phyloP scores from a whole-genome alignment of 2,797 vertebrate genomes.

The Periophthalmus magnuspinnatus region DNA sequence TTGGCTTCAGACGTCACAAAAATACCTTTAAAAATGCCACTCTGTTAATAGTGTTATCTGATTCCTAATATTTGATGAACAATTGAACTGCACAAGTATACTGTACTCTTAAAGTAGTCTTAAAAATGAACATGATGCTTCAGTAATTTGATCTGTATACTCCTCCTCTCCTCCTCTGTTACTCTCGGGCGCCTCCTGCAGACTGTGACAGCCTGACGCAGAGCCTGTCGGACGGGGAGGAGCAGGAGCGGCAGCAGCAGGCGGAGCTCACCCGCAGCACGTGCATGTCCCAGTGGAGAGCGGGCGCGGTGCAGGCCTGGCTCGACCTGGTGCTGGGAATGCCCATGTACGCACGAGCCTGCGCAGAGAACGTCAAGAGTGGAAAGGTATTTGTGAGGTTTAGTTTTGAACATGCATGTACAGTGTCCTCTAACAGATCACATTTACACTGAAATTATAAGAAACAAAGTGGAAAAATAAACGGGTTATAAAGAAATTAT shows the following conservation, averaged over 20 bases:
- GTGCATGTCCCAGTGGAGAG: constrained; percentile 87
- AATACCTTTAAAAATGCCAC: too few species aligned
- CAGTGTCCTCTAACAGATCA: neutral
- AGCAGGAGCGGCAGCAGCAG: constrained; percentile 85
- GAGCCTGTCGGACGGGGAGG: constrained; percentile 85
- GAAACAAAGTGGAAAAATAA: too few species aligned
- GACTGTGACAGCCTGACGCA: constrained; percentile 83
- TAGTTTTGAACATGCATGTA: neutral
- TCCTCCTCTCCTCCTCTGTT: constrained; percentile 55
- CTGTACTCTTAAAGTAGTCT: too few species aligned
- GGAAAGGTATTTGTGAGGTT: constrained; percentile 77
- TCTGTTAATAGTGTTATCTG: neutral
- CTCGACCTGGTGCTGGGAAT: constrained; percentile 91
- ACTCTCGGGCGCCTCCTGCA: constrained; percentile 48
- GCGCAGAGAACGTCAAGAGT: constrained; percentile 86
- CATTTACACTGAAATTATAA: too few species aligned
- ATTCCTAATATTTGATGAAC: neutral
- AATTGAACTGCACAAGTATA: neutral
- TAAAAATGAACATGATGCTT: neutral
- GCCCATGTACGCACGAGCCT: constrained; percentile 86
- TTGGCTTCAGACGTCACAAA: neutral
- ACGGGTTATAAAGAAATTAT: too few species aligned
- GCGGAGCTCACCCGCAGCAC: constrained; percentile 82
- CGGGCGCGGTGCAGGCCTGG: constrained; percentile 86
- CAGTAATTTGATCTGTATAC: constrained; percentile 29